Percentiles rank a stretch among this genome's conserved stretches.
Conservation (phyloP, 2,888 invertebrate species). For the Acleris literana region DNA sequence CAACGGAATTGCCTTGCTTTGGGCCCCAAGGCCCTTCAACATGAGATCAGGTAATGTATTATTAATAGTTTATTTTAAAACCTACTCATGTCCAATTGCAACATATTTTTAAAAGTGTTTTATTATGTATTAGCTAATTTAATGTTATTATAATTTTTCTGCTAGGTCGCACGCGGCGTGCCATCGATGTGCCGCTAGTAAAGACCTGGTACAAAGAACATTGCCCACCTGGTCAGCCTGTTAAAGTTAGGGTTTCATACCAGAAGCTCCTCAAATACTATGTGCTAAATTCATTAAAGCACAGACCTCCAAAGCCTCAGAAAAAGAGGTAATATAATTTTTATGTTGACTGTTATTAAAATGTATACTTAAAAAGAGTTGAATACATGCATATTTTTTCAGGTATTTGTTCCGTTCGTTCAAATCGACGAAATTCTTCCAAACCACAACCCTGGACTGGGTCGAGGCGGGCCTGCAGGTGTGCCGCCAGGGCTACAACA, state of each 20-base stretch:
- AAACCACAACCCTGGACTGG: slow-evolving; percentile 99
- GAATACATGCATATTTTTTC: slow-evolving; percentile 1
- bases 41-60: slow-evolving; percentile 90
- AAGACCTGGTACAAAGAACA: slow-evolving; percentile 99
- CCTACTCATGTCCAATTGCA: neutral
- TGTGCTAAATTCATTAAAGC: slow-evolving; percentile 98
- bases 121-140: neutral
- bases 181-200: slow-evolving; percentile 98
- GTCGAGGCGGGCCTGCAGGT: slow-evolving; percentile 99
- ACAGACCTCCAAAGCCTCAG: slow-evolving; percentile 98
- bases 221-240: slow-evolving; percentile 97
- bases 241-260: slow-evolving; percentile 99
- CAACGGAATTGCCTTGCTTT: slow-evolving; percentile 97
- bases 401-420: slow-evolving; percentile 98
- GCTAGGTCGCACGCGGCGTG: slow-evolving; percentile 93
- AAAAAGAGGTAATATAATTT: slow-evolving; percentile 90
- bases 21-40: slow-evolving; percentile 99
- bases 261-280: slow-evolving; percentile 99
- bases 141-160: neutral
- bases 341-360: neutral
- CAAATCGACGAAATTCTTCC: slow-evolving; percentile 99
- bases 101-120: neutral
- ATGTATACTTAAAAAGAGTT: neutral
- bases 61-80: too few relatives aligned
- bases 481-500: slow-evolving; percentile 99